A percentile compares a stretch with the other conserved stretches of the same genome.
Evolutionary conservation across 2,888 invertebrate species (phyloP).

Genomic region (Agonum fuliginosum): DNA sequence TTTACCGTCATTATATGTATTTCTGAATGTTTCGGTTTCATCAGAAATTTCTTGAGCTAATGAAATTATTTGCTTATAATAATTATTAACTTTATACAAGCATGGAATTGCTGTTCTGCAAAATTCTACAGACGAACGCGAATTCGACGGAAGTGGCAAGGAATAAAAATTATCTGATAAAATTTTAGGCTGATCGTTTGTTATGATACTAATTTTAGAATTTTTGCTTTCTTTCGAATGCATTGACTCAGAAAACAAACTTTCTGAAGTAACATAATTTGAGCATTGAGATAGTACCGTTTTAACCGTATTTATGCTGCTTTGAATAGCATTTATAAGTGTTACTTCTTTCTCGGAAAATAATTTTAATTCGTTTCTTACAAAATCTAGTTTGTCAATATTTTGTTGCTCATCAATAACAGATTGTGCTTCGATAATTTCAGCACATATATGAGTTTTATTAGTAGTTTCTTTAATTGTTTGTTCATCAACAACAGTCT

Average conservation of each 20-base stretch:
- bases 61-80: conserved; percentile 33
- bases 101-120: conserved; percentile 42
- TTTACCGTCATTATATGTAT: conserved; percentile 1
- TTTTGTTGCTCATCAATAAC: background rate
- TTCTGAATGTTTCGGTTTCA: conserved; percentile 19
- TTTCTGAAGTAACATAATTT: conserved; percentile 39
- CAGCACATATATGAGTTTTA: background rate
- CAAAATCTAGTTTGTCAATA: background rate
- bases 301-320: conserved; percentile 5
- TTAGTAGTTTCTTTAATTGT: background rate
- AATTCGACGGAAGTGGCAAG: conserved; percentile 3
- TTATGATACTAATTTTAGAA: conserved; percentile 1
- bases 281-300: conserved; percentile 26
- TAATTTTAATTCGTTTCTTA: conserved; percentile 12
- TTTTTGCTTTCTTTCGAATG: background rate
- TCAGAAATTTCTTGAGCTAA: conserved; percentile 28
- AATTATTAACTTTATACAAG: conserved; percentile 35
- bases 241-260: conserved; percentile 31
- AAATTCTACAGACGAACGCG: conserved; percentile 15
- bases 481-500: background rate
- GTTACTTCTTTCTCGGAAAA: conserved; percentile 1
- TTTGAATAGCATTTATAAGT: conserved; percentile 15
- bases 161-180: background rate
- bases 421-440: background rate
- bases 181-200: background rate